These are phyloP conservation scores for Thalpophila matura DNA, from an alignment of 2,888 invertebrate genomes.

Conservation along the genomic window DNA sequence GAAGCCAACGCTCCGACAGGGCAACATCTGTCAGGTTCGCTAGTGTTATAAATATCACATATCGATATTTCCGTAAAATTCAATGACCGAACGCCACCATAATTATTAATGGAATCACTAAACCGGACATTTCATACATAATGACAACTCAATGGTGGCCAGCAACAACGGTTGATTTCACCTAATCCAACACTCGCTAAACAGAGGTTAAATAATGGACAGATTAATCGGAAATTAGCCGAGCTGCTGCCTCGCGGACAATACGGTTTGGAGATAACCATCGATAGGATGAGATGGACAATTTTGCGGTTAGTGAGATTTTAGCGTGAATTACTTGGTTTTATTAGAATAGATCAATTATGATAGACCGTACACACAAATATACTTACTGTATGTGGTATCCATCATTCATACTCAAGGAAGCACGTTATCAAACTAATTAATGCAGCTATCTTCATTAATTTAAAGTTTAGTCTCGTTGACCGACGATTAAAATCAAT, in stretches of 20 bases:
- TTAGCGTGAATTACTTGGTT: no score
- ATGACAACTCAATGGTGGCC: conserved; percentile 48
- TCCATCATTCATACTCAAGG: no score
- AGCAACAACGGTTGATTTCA: conserved; percentile 56
- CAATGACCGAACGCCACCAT: conserved; percentile 41
- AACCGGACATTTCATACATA: conserved; percentile 40
- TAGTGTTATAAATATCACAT: background rate
- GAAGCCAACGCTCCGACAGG: no score
- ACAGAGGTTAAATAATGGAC: conserved; percentile 65
- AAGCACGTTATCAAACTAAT: no score
- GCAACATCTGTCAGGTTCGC: background rate
- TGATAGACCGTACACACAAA: no score
- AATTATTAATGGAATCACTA: conserved; percentile 55
- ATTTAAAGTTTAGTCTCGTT: no score
- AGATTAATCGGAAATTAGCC: conserved; percentile 68
- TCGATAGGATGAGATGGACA: conserved; percentile 44
- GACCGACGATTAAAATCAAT: no score
- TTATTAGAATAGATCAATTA: no score
- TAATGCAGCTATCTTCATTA: no score
- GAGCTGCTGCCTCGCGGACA: conserved; percentile 58
- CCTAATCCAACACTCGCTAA: conserved; percentile 57
- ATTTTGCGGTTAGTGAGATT: conserved; percentile 27
- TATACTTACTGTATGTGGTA: no score
- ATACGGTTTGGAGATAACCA: conserved; percentile 57
- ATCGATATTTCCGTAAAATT: conserved; percentile 40